Evolutionary conservation across 2,888 invertebrate species (phyloP).

Genomic region (Rhimphoctona megacephalus): DNA sequence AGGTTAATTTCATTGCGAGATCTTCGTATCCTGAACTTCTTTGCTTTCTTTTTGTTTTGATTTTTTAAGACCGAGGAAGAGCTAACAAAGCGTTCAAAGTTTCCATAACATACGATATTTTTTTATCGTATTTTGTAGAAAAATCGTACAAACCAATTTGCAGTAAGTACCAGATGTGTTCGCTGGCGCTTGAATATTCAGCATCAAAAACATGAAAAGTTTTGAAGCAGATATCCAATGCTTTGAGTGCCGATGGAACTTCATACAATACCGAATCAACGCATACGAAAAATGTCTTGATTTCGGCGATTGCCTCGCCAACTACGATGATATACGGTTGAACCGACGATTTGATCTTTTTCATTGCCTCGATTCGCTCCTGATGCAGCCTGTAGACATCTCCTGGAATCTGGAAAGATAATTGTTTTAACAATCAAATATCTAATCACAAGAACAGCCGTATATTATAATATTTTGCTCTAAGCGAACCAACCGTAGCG

Average conservation of each 20-base stretch:
- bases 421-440: too few species aligned
- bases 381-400: background rate
- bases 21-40: too few species aligned
- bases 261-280: conserved; percentile 44
- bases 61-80: too few species aligned
- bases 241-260: conserved; percentile 40
- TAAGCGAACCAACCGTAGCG: too few species aligned
- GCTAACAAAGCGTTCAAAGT: conserved; percentile 10
- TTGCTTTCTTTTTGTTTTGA: too few species aligned
- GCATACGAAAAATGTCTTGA: conserved; percentile 25
- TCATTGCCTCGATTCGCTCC: conserved; percentile 14
- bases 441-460: too few species aligned
- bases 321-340: conserved; percentile 45
- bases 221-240: conserved; percentile 48
- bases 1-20: too few species aligned
- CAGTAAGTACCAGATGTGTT: conserved; percentile 61
- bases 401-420: conserved; percentile 12
- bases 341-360: conserved; percentile 1
- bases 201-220: conserved; percentile 47
- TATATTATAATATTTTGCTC: too few species aligned
- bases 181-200: conserved; percentile 37
- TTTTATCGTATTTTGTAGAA: conserved; percentile 24
- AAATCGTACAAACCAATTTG: conserved; percentile 60
- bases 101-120: conserved; percentile 39
- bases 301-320: conserved; percentile 12